These are phyloP conservation scores for Caenorhabditis panamensis DNA, from an alignment of 2,888 invertebrate genomes.

Conservation along the genomic window DNA sequence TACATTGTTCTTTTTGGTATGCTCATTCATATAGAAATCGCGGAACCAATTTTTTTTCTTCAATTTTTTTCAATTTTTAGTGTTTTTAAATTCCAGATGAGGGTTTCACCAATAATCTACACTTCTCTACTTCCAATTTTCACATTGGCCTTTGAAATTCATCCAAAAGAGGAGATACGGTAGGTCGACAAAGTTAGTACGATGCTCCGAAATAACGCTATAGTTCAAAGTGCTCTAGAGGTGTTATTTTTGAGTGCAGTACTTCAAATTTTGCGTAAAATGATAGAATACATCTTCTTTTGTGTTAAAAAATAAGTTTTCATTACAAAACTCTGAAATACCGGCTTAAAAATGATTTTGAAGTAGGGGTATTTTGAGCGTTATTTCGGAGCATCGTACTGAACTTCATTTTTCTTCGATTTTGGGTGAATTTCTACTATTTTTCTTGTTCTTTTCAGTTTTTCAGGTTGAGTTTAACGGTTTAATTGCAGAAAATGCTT, in stretches of 20 bases:
- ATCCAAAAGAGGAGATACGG: slow-evolving; percentile 52
- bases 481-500: slow-evolving; percentile 60
- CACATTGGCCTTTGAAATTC: slow-evolving; percentile 40
- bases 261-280: too few relatives aligned
- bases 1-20: neutral
- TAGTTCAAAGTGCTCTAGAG: neutral
- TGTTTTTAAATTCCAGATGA: too few relatives aligned
- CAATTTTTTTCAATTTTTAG: neutral
- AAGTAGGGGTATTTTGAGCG: too few relatives aligned
- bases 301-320: too few relatives aligned
- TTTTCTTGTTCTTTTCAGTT: too few relatives aligned
- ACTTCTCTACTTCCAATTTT: slow-evolving; percentile 33
- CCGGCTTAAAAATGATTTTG: too few relatives aligned
- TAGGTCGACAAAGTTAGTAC: neutral
- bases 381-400: too few relatives aligned
- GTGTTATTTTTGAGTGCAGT: neutral
- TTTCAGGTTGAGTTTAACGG: too few relatives aligned
- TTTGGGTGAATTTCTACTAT: too few relatives aligned
- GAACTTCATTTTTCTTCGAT: too few relatives aligned
- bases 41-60: neutral
- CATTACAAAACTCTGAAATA: too few relatives aligned
- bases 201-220: neutral
- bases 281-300: too few relatives aligned
- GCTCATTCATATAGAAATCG: neutral
- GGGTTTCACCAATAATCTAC: slow-evolving; percentile 25